These are phyloP conservation scores for Cephus pygmeus DNA, from an alignment of 2,888 invertebrate genomes.

Conservation along the genomic window DNA sequence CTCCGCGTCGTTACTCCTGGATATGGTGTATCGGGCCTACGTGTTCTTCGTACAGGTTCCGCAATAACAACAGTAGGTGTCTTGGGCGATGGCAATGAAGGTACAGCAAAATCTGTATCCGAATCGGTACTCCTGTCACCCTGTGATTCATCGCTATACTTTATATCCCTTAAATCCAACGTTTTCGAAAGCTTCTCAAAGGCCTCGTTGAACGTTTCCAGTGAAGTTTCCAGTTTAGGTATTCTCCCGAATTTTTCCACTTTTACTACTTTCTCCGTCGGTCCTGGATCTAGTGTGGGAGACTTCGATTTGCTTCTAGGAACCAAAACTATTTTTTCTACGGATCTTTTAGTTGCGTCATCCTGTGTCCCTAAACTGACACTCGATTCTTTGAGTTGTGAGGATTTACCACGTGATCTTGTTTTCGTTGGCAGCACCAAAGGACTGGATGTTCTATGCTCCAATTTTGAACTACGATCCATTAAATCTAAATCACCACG, in stretches of 20 bases:
- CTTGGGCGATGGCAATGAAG: not conserved
- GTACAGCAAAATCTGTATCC: not conserved
- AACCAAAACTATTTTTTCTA: not conserved
- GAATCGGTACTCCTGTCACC: not conserved
- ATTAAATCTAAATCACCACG: not conserved
- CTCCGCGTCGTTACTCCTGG: conserved; percentile 16
- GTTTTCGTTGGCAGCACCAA: not conserved
- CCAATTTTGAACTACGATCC: not conserved
- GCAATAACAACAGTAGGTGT: not conserved
- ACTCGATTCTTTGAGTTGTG: not conserved
- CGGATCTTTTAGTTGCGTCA: not conserved
- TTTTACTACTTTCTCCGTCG: not conserved
- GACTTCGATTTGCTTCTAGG: not conserved
- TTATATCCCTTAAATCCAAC: not conserved
- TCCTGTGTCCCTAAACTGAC: not conserved
- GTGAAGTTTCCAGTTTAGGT: not conserved
- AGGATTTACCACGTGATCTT: not conserved
- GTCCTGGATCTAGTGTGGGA: not conserved
- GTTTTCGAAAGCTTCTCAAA: not conserved
- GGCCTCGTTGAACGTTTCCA: not conserved
- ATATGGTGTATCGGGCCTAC: conserved; percentile 26
- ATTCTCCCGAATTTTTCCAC: not conserved
- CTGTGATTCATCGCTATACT: not conserved
- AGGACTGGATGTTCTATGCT: not conserved
- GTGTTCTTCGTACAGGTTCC: conserved; percentile 6